Percentiles rank a stretch among this genome's conserved stretches.
phyloP scores from a whole-genome alignment of 2,113 vertebrate species.

The Corynorhinus townsendii region DNA sequence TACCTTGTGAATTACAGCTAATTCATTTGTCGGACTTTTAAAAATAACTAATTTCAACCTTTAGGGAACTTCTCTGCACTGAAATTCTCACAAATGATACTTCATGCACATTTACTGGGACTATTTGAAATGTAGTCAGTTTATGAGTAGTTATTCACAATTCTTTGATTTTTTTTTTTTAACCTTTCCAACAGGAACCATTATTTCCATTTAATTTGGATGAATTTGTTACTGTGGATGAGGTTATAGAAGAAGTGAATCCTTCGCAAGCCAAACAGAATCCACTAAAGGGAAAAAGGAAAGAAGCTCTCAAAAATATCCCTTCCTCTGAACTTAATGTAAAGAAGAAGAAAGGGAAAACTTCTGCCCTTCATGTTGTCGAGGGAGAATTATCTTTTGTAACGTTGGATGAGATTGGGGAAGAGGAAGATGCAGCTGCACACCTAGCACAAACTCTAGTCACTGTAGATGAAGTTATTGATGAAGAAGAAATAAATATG shows the following conservation, averaged over 20 bases:
- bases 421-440: conserved; percentile 83
- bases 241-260: conserved; percentile 83
- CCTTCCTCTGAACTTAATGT: conserved; percentile 35
- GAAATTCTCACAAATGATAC: not conserved
- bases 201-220: conserved; percentile 87
- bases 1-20: conserved; percentile 10
- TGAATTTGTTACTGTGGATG: conserved; percentile 91
- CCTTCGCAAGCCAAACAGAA: conserved; percentile 57
- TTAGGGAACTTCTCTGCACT: not conserved
- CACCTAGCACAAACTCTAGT: conserved; percentile 70
- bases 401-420: conserved; percentile 89
- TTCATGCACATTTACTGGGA: not conserved
- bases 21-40: not conserved
- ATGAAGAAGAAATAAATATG: conserved; percentile 81
- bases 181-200: conserved; percentile 72
- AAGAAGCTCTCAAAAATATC: conserved; percentile 55
- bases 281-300: conserved; percentile 75
- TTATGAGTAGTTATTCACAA: not conserved
- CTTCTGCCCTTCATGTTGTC: not conserved
- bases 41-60: conserved; percentile 11
- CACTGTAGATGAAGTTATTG: conserved; percentile 85
- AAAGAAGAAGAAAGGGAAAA: conserved; percentile 77
- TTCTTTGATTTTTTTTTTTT: not conserved
- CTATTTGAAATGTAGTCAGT: not conserved
- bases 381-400: conserved; percentile 79